Percentiles rank a stretch among this genome's conserved stretches.
Conservation (phyloP, 1,140 invertebrate genomes). For the Musca vetustissima region DNA sequence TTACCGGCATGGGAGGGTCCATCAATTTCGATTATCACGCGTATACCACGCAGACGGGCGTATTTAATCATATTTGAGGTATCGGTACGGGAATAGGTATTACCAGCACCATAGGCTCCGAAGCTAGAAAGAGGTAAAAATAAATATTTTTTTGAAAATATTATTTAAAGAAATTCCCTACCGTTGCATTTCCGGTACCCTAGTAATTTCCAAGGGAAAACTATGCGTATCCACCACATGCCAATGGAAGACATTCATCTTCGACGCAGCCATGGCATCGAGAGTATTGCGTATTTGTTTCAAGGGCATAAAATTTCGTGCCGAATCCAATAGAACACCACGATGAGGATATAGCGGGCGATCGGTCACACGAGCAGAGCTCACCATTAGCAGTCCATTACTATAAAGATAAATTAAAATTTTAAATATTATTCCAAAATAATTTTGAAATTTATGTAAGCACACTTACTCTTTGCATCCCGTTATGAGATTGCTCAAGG, state of each 20-base stretch:
- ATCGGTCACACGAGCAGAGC: constrained; percentile 62
- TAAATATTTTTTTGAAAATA: not conserved
- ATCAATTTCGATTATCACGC: constrained; percentile 81
- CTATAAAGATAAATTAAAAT: constrained; percentile 13
- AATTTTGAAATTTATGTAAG: not conserved
- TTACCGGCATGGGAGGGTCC: constrained; percentile 82
- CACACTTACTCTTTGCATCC: constrained; percentile 37
- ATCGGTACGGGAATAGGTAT: constrained; percentile 73
- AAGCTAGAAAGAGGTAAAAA: constrained; percentile 55
- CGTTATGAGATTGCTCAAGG: constrained; percentile 69
- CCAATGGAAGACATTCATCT: constrained; percentile 86
- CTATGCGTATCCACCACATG: constrained; percentile 83
- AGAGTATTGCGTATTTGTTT: constrained; percentile 67
- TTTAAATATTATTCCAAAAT: not conserved
- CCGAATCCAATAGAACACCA: constrained; percentile 74
- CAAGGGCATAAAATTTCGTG: constrained; percentile 74
- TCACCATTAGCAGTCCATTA: constrained; percentile 56
- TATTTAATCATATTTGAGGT: constrained; percentile 71
- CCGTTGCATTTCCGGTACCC: constrained; percentile 73
- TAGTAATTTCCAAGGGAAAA: constrained; percentile 74
- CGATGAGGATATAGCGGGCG: constrained; percentile 70
- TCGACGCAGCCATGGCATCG: constrained; percentile 79
- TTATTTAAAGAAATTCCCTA: constrained; percentile 38
- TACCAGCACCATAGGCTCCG: constrained; percentile 68
- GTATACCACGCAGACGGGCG: constrained; percentile 70